Evolutionary conservation across 2,113 vertebrate genomes (phyloP), one percentile per base, ranked within the genome.

Genomic region (Regulus satrapa): DNA sequence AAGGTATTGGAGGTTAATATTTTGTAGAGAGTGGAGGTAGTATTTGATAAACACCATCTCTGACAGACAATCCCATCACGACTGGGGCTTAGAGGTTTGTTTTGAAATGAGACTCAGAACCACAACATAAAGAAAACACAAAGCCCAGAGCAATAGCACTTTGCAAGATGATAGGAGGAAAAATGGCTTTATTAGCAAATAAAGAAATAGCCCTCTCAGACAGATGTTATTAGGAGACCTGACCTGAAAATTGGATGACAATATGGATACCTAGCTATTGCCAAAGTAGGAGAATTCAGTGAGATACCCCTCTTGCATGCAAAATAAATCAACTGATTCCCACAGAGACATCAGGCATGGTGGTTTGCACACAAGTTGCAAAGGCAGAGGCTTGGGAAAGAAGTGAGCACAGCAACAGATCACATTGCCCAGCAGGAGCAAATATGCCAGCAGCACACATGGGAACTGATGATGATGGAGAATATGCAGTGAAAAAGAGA

Each of bases 141-240:
- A 36, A 18, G 31, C 72, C 74, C 71, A 62, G 81, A 89, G 80
- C 85, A 89, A 52, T 6, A 67, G 74, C 75, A 54, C 29, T 90
- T 62, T 67, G 63, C 78, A 83, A 80, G 87, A 74, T 26, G 81
- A 88, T 80, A 88, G 7, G 4, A 93, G 43, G 52, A 79, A 85
- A 93, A 93, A 85, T 66, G 34, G 63, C 85, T 88, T 94, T 94
- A 90, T 93, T 88, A 88, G 58, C 45, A 90, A 85, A 92, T 61
- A 85, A 85, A 83, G 72, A 75, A 86, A 59, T 29, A 72, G 71
- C 34, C 89, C 18, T 6, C 66, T 92, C 69, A 91, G 84, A 23
- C 84, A 82, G 78, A 82, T 43, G 34, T 89, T 95, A 87, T 87
- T 73, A 85, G 91, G 54, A 87, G 34, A 36, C 74, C 46, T 49